phyloP scores from a whole-genome alignment of 1,140 invertebrate species.

The Heliconius congener region DNA sequence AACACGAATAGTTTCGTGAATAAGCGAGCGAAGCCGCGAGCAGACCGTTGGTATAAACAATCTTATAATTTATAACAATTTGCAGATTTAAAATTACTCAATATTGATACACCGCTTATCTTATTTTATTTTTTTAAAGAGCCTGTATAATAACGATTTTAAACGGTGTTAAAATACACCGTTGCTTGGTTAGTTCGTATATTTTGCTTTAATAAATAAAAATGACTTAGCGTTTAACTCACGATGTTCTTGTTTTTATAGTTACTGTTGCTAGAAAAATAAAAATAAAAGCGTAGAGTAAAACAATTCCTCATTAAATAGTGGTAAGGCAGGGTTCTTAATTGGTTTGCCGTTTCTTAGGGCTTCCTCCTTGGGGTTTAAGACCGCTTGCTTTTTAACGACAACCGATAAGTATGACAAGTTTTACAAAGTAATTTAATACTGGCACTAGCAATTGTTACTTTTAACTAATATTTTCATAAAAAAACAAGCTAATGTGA shows the following conservation, averaged over 20 bases:
- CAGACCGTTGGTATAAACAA: too few species aligned
- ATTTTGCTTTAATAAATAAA: constrained; percentile 33
- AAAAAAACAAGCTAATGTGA: background rate
- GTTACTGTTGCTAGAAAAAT: constrained; percentile 1
- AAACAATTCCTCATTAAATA: constrained; percentile 15
- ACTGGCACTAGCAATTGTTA: background rate
- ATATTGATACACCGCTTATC: constrained; percentile 24
- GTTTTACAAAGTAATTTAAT: background rate
- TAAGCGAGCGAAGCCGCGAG: too few species aligned
- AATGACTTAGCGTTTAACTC: constrained; percentile 24
- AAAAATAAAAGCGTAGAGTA: constrained; percentile 15
- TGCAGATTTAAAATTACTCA: constrained; percentile 30
- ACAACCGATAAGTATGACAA: background rate
- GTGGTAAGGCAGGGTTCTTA: constrained; percentile 1
- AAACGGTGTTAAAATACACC: constrained; percentile 18
- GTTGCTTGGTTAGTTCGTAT: constrained; percentile 3
- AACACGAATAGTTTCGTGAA: too few species aligned
- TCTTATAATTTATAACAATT: background rate
- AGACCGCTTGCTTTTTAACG: constrained; percentile 8
- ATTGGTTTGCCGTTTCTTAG: constrained; percentile 11
- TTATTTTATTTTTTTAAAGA: constrained; percentile 39
- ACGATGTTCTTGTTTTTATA: constrained; percentile 14
- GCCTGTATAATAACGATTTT: constrained; percentile 27
- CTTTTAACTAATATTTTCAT: background rate
- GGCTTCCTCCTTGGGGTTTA: constrained; percentile 4